phyloP scores from a whole-genome alignment of 2,888 invertebrate species.

The Orthonychiurus folsomi region DNA sequence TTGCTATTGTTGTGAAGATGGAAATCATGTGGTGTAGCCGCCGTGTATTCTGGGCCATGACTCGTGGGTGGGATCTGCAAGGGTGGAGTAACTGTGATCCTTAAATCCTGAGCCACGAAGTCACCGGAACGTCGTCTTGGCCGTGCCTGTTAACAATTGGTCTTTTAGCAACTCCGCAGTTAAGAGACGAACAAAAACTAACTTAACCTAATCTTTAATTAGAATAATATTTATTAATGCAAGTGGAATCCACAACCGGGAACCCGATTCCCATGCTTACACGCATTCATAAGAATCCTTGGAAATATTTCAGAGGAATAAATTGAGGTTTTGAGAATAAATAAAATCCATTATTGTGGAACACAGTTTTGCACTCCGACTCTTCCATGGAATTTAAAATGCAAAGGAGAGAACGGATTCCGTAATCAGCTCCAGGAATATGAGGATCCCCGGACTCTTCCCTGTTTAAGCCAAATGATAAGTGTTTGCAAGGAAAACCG shows the following conservation, averaged over 20 bases:
- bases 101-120: constrained; percentile 52
- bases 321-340: too few relatives aligned
- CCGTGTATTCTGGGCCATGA: constrained; percentile 14
- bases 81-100: constrained; percentile 11
- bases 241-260: not conserved
- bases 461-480: not conserved
- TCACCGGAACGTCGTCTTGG: constrained; percentile 77
- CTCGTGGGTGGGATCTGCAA: not conserved
- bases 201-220: too few relatives aligned
- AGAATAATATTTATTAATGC: constrained; percentile 14
- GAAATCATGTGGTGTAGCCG: constrained; percentile 7
- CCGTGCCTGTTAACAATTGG: too few relatives aligned
- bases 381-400: not conserved
- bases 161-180: too few relatives aligned
- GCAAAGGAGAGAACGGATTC: not conserved
- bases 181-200: too few relatives aligned
- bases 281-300: not conserved
- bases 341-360: constrained; percentile 12
- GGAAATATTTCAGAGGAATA: too few relatives aligned
- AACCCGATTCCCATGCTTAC: not conserved
- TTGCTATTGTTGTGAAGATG: constrained; percentile 12
- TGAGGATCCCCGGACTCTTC: not conserved
- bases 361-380: constrained; percentile 10
- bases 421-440: too few relatives aligned
- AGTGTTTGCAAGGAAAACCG: not conserved